Evolutionary conservation across 2,888 invertebrate genomes (phyloP).

Genomic region (Hemithea aestivaria): DNA sequence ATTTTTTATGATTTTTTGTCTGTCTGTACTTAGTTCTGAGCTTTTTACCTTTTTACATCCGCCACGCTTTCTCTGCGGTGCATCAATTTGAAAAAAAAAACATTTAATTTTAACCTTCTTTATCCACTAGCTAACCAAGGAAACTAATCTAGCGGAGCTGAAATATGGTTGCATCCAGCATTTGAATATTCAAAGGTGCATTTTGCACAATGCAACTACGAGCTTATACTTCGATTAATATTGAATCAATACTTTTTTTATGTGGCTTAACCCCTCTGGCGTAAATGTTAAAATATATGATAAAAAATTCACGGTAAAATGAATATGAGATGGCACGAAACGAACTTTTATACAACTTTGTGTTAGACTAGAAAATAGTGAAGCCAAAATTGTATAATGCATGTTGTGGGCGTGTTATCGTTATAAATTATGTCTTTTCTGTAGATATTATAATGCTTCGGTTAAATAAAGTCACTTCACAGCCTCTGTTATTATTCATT

Average conservation of each 20-base stretch:
- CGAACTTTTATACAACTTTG: too few relatives aligned
- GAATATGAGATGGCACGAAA: too few relatives aligned
- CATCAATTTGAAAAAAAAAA: conserved; percentile 9
- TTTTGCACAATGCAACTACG: neutral
- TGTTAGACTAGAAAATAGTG: too few relatives aligned
- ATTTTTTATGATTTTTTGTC: conserved; percentile 42
- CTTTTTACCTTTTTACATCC: conserved; percentile 31
- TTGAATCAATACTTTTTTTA: conserved; percentile 3
- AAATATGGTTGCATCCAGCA: conserved; percentile 4
- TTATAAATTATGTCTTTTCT: too few relatives aligned
- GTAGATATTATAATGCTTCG: too few relatives aligned
- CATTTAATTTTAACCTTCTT: conserved; percentile 3
- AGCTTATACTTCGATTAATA: conserved; percentile 1
- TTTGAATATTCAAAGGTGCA: conserved; percentile 4
- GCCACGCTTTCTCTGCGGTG: conserved; percentile 32
- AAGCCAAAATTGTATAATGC: too few relatives aligned
- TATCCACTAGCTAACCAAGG: conserved; percentile 1
- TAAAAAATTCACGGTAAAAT: too few relatives aligned
- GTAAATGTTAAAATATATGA: too few relatives aligned
- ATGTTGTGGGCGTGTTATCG: too few relatives aligned
- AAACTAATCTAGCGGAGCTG: conserved; percentile 15
- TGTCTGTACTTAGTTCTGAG: conserved; percentile 36
- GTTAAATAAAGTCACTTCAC: too few relatives aligned
- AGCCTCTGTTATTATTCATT: too few relatives aligned
- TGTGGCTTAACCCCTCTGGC: neutral